Evolutionary conservation across 2,888 invertebrate species (phyloP).

Genomic region (Xanthia icteritia): DNA sequence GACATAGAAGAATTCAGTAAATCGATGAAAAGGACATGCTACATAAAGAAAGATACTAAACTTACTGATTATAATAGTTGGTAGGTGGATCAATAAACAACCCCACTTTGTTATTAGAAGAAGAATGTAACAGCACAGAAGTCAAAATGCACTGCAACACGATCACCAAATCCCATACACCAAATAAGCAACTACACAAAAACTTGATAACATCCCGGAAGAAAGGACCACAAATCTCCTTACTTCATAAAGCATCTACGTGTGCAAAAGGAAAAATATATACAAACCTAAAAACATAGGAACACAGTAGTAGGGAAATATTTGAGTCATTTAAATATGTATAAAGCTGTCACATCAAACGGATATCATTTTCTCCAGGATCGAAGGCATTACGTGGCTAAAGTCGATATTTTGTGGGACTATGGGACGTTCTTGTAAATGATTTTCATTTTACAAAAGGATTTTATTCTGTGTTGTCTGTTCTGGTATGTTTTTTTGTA

Average conservation of each 20-base stretch:
- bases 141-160: neutral
- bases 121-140: neutral
- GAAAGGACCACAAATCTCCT: slow-evolving; percentile 61
- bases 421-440: slow-evolving; percentile 47
- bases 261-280: slow-evolving; percentile 47
- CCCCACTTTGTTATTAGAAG: neutral
- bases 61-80: neutral
- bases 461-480: slow-evolving; percentile 20
- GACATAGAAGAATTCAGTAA: neutral
- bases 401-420: slow-evolving; percentile 53
- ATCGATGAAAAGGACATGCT: too few relatives aligned
- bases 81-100: neutral
- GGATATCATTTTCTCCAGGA: slow-evolving; percentile 70
- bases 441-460: slow-evolving; percentile 56
- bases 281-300: slow-evolving; percentile 61
- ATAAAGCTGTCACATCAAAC: slow-evolving; percentile 74
- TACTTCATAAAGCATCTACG: slow-evolving; percentile 58
- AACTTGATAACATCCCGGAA: slow-evolving; percentile 58
- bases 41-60: neutral
- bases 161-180: neutral
- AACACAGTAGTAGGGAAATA: slow-evolving; percentile 66
- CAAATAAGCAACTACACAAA: slow-evolving; percentile 32
- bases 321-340: slow-evolving; percentile 79
- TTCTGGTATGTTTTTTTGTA: slow-evolving; percentile 12
- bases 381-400: slow-evolving; percentile 62